Conservation (phyloP, 2,113 vertebrate species). For the Procapra przewalskii region DNA sequence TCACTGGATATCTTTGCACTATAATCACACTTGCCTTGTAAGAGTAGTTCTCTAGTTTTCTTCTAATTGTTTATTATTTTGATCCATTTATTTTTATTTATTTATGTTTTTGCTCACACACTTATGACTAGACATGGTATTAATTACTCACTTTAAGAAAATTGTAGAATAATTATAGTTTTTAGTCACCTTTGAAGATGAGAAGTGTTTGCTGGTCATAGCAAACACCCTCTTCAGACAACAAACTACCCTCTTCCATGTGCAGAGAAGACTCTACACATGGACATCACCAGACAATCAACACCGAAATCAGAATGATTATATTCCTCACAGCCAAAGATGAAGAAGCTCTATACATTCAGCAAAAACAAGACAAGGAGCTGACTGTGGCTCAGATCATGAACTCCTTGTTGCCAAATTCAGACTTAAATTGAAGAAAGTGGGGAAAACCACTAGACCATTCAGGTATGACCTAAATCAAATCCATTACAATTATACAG, state of each 20-base stretch:
- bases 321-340: not conserved
- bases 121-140: not conserved
- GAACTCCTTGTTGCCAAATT: not conserved
- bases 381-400: not conserved
- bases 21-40: not conserved
- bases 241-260: not conserved
- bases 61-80: not conserved
- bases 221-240: not conserved
- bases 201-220: not conserved
- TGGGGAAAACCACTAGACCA: not conserved
- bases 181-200: not conserved
- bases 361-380: not conserved
- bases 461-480: not conserved
- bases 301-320: not conserved
- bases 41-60: not conserved
- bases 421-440: not conserved
- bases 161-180: not conserved
- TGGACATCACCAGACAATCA: not conserved
- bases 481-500: not conserved
- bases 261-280: not conserved
- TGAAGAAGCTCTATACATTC: not conserved
- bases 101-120: not conserved
- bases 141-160: constrained; percentile 6
- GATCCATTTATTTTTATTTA: not conserved
- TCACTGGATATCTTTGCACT: not conserved